A percentile compares a stretch with the other conserved stretches of the same genome.
Conservation (phyloP, 2,113 vertebrate species). For the Bubalus kerabau region DNA sequence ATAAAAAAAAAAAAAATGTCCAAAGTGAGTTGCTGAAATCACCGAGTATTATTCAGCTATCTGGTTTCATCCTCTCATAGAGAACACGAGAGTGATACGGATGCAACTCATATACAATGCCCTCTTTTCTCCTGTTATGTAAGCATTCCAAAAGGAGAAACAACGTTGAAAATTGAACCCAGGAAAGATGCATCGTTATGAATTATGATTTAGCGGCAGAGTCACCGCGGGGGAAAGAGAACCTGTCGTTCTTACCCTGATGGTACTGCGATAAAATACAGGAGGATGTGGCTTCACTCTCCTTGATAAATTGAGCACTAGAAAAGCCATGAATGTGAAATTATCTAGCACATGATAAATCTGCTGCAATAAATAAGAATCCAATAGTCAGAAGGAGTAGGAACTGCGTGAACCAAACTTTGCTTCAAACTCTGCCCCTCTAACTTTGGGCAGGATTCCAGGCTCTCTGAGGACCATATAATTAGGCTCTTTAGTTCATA, state of each 20-base stretch:
- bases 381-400: slow-evolving; percentile 47
- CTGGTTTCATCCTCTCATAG: slow-evolving; percentile 18
- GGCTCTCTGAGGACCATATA: not conserved
- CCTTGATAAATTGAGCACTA: slow-evolving; percentile 73
- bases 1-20: not conserved
- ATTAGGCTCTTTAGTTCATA: slow-evolving; percentile 27
- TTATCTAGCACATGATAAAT: slow-evolving; percentile 75
- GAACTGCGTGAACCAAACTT: slow-evolving; percentile 38
- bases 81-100: not conserved
- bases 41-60: not conserved
- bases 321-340: slow-evolving; percentile 74
- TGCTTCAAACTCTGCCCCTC: not conserved
- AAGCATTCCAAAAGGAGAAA: slow-evolving; percentile 60
- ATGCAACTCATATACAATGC: slow-evolving; percentile 17
- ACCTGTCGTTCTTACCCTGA: slow-evolving; percentile 62
- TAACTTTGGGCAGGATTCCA: slow-evolving; percentile 27
- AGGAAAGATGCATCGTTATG: slow-evolving; percentile 37
- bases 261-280: slow-evolving; percentile 71
- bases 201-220: slow-evolving; percentile 72
- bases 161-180: slow-evolving; percentile 61
- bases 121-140: slow-evolving; percentile 43
- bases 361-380: slow-evolving; percentile 70
- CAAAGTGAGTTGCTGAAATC: not conserved
- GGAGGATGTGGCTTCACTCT: slow-evolving; percentile 55
- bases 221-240: slow-evolving; percentile 64